These are phyloP conservation scores for Mylabris phalerata DNA, from an alignment of 1,140 invertebrate species.

Conservation along the genomic window DNA sequence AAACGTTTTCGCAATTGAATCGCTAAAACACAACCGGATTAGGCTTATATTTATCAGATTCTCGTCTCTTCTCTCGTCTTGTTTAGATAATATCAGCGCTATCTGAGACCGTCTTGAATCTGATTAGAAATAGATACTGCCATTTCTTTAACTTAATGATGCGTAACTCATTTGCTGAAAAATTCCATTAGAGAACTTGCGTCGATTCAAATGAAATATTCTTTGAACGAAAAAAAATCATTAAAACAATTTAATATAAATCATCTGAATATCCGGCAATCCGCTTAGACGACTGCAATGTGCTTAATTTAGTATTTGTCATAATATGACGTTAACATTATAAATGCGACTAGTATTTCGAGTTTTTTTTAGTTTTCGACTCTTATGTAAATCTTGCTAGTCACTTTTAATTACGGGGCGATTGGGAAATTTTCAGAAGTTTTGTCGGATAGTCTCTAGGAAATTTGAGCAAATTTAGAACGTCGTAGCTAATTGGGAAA, in stretches of 20 bases:
- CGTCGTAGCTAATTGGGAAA: no score
- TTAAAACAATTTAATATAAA: background rate
- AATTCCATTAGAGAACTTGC: background rate
- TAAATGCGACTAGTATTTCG: background rate
- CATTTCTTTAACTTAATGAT: constrained; percentile 25
- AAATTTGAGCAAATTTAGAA: no score
- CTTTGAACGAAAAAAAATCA: background rate
- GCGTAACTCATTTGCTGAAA: constrained; percentile 14
- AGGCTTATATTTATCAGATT: constrained; percentile 13
- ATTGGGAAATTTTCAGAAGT: no score
- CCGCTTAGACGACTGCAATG: background rate
- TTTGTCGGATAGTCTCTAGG: no score
- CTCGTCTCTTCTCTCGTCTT: constrained; percentile 12
- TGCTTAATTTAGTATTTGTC: no score
- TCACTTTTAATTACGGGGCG: no score
- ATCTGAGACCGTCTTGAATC: constrained; percentile 16
- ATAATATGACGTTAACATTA: background rate
- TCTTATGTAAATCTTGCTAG: no score
- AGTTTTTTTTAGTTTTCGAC: no score
- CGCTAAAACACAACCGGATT: constrained; percentile 1
- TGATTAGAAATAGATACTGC: constrained; percentile 24
- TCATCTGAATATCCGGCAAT: background rate
- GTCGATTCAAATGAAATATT: background rate
- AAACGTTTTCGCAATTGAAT: background rate
- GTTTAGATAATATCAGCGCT: constrained; percentile 21